These are phyloP conservation scores for Ursus arctos DNA, from an alignment of 2,113 vertebrate species.

Conservation along the genomic window DNA sequence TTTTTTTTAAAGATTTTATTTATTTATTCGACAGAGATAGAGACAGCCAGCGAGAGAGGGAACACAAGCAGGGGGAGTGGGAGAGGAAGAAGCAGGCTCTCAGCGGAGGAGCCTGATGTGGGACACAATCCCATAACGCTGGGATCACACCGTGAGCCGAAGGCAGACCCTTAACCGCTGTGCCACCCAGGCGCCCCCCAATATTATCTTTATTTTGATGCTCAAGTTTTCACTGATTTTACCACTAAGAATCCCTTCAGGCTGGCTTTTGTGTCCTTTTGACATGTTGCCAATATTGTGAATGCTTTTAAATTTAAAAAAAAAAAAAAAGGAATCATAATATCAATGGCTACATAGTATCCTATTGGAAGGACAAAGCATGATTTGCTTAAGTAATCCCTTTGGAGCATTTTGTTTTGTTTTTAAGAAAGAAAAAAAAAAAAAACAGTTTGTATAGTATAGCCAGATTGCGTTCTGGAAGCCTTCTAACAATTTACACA, in stretches of 20 bases:
- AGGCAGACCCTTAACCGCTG: too few relatives aligned
- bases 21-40: too few relatives aligned
- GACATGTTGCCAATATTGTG: constrained; percentile 4
- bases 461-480: constrained; percentile 5
- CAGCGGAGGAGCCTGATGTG: too few relatives aligned
- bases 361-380: not conserved
- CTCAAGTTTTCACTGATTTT: constrained; percentile 14
- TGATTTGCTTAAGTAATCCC: constrained; percentile 25
- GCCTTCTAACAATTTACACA: not conserved
- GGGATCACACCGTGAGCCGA: too few relatives aligned
- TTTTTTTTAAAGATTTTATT: too few relatives aligned
- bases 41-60: too few relatives aligned
- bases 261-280: constrained; percentile 51
- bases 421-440: not conserved
- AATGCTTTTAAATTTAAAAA: constrained; percentile 42
- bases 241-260: not conserved
- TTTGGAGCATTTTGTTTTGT: constrained; percentile 37
- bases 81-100: too few relatives aligned
- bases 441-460: not conserved
- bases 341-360: not conserved
- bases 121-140: too few relatives aligned
- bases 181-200: too few relatives aligned
- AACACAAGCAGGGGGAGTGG: too few relatives aligned
- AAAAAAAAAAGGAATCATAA: not conserved
- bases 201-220: constrained; percentile 21